Percentiles rank a stretch among this genome's conserved stretches.
phyloP scores from a whole-genome alignment of 1,140 invertebrate genomes.

The Arctopsyche grandis region DNA sequence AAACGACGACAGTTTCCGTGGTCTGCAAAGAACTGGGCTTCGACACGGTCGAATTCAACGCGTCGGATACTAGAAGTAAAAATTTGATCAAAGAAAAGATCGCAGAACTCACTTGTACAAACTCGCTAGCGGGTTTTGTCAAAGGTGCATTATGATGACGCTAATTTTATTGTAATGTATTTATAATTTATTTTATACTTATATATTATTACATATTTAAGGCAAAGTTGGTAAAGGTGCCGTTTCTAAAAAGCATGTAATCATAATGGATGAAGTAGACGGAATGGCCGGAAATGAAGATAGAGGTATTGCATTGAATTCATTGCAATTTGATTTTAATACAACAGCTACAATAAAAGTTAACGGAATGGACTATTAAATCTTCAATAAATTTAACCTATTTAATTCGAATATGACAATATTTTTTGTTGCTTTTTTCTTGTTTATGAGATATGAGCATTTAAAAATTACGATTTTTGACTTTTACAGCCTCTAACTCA shows the following conservation, averaged over 20 bases:
- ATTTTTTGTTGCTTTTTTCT: no score
- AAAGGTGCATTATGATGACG: conserved; percentile 59
- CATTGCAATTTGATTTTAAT: not conserved
- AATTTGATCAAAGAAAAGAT: conserved; percentile 86
- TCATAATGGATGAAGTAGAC: conserved; percentile 99
- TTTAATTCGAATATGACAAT: no score
- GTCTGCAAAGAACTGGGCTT: conserved; percentile 88
- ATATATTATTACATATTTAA: not conserved
- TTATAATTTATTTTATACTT: conserved; percentile 25
- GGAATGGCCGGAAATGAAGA: conserved; percentile 99
- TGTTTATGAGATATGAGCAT: no score
- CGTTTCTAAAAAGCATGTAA: conserved; percentile 79
- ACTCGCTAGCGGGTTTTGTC: conserved; percentile 73
- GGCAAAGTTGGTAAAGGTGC: conserved; percentile 59
- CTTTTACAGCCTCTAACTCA: no score
- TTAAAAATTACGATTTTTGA: no score
- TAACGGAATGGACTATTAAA: no score
- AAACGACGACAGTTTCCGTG: conserved; percentile 88
- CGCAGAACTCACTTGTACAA: conserved; percentile 78
- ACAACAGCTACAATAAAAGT: no score
- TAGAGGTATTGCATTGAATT: conserved; percentile 64
- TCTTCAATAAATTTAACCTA: no score
- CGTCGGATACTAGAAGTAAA: conserved; percentile 96
- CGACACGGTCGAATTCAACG: conserved; percentile 95
- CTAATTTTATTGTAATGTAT: conserved; percentile 9